phyloP scores from a whole-genome alignment of 2,113 vertebrate genomes.

The Cygnus atratus region DNA sequence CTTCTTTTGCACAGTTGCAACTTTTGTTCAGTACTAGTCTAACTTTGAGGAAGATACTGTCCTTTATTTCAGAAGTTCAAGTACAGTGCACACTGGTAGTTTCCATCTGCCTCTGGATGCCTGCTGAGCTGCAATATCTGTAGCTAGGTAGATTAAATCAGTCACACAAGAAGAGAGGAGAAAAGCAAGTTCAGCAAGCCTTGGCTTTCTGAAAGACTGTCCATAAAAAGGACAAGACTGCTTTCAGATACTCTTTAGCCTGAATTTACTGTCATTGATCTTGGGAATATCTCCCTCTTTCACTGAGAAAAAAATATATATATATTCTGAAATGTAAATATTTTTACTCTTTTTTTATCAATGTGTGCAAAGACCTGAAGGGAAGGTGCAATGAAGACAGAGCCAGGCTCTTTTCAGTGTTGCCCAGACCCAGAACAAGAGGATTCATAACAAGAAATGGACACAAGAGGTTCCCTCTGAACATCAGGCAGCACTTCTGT shows the following conservation, averaged over 20 bases:
- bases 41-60: neutral
- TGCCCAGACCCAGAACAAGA: neutral
- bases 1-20: neutral
- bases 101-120: conserved; percentile 7
- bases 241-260: neutral
- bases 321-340: neutral
- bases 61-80: conserved; percentile 18
- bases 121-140: conserved; percentile 25
- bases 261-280: neutral
- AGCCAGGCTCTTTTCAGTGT: neutral
- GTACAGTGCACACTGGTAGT: neutral
- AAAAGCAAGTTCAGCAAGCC: neutral
- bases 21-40: neutral
- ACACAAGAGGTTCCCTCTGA: too few species aligned
- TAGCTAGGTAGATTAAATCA: conserved; percentile 7
- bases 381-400: neutral
- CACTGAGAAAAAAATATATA: neutral
- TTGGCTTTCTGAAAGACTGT: neutral
- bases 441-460: too few species aligned
- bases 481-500: neutral
- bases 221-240: neutral
- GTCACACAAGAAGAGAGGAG: neutral
- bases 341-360: neutral
- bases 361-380: neutral
- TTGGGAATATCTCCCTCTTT: neutral